phyloP scores from a whole-genome alignment of 2,888 invertebrate genomes.

The Agonopterix subpropinquella region DNA sequence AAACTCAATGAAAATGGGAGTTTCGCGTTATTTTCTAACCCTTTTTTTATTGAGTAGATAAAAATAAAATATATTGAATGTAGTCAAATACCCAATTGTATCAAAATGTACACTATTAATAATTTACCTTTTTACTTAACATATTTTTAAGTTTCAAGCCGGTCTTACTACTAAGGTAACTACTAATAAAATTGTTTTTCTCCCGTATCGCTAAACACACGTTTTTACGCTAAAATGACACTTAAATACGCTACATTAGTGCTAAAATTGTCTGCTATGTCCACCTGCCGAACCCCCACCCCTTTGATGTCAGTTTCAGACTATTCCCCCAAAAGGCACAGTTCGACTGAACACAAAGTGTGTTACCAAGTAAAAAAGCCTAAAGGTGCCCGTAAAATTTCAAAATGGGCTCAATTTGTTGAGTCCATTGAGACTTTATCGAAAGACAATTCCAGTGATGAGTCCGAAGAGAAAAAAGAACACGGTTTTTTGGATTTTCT shows the following conservation, averaged over 20 bases:
- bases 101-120: too few species aligned
- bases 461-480: slow-evolving; percentile 27
- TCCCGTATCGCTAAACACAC: neutral
- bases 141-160: too few species aligned
- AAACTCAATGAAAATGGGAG: too few species aligned
- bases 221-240: neutral
- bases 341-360: slow-evolving; percentile 7
- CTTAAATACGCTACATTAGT: neutral
- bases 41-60: too few species aligned
- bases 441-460: slow-evolving; percentile 33
- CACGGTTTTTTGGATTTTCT: slow-evolving; percentile 38
- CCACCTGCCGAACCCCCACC: slow-evolving; percentile 30
- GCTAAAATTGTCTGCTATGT: slow-evolving; percentile 16
- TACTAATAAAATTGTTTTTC: slow-evolving; percentile 5
- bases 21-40: too few species aligned
- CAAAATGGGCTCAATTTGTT: slow-evolving; percentile 47
- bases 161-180: neutral
- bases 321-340: slow-evolving; percentile 31
- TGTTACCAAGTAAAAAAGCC: slow-evolving; percentile 7
- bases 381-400: slow-evolving; percentile 19
- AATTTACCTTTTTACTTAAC: too few species aligned
- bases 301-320: slow-evolving; percentile 46
- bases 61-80: too few species aligned
- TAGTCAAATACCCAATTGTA: too few species aligned
- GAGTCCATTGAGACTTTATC: slow-evolving; percentile 41